Evolutionary conservation across 2,888 invertebrate genomes (phyloP).

Genomic region (Dysmachus trigonus): DNA sequence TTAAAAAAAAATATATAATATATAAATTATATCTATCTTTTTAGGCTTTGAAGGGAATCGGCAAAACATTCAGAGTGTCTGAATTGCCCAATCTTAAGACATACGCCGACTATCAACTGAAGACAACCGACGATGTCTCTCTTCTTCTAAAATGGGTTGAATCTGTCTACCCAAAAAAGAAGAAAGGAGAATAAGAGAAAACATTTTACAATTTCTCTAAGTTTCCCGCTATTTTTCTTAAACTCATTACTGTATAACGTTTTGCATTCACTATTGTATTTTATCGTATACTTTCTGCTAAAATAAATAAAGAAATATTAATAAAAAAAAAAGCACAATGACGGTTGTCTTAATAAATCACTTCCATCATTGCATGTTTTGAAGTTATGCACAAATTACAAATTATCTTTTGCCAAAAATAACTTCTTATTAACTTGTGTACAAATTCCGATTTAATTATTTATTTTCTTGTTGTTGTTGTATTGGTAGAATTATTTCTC

Average conservation of each 20-base stretch:
- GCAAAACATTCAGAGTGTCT: slow-evolving; percentile 79
- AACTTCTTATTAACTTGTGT: too few species aligned
- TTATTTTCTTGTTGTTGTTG: too few species aligned
- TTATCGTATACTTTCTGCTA: slow-evolving; percentile 30
- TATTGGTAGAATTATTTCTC: too few species aligned
- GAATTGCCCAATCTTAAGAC: slow-evolving; percentile 76
- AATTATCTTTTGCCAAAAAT: too few species aligned
- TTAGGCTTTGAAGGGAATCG: slow-evolving; percentile 64
- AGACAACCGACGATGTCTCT: slow-evolving; percentile 78
- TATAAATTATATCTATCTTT: neutral
- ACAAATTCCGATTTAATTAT: too few species aligned
- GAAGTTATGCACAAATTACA: too few species aligned
- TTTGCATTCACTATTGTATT: slow-evolving; percentile 21
- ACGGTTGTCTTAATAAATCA: too few species aligned
- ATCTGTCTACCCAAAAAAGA: slow-evolving; percentile 62
- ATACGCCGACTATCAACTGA: slow-evolving; percentile 76
- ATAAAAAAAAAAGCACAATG: neutral
- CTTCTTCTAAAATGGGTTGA: slow-evolving; percentile 77
- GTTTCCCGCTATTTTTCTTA: neutral
- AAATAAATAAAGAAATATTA: slow-evolving; percentile 1
- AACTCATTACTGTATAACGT: neutral
- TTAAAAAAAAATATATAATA: neutral
- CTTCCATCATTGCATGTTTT: too few species aligned
- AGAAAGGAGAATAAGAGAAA: slow-evolving; percentile 51
- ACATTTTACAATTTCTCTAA: neutral